Percentiles rank a stretch among this genome's conserved stretches.
Conservation (phyloP, 2,888 invertebrate genomes). For the Hedya salicella region DNA sequence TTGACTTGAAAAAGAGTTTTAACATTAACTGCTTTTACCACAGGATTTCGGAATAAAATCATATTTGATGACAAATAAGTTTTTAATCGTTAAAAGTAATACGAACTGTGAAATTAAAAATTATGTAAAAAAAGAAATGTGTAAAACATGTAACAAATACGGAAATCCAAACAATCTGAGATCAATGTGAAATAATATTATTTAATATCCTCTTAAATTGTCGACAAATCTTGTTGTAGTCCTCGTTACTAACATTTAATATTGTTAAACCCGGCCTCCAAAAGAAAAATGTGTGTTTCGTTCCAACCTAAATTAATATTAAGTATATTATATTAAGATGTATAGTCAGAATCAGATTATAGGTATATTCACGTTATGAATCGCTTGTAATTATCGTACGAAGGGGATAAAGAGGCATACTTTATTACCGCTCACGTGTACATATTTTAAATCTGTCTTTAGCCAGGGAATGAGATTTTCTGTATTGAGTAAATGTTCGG, state of each 20-base stretch:
- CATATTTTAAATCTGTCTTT: too few species aligned
- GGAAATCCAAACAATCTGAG: conserved; percentile 19
- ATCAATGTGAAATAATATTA: conserved; percentile 20
- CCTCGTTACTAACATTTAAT: conserved; percentile 27
- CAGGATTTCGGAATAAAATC: not conserved
- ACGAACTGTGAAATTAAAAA: not conserved
- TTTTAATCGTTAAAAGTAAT: not conserved
- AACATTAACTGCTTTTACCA: not conserved
- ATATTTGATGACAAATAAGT: not conserved
- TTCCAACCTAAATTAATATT: conserved; percentile 5
- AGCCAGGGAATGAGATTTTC: too few species aligned
- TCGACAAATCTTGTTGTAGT: conserved; percentile 4
- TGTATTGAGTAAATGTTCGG: too few species aligned
- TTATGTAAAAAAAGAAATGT: too few species aligned
- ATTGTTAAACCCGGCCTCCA: conserved; percentile 30
- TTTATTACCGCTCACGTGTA: too few species aligned
- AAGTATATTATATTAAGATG: not conserved
- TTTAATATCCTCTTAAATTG: conserved; percentile 14
- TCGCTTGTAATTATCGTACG: too few species aligned
- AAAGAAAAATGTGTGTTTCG: not conserved
- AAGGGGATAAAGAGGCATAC: too few species aligned
- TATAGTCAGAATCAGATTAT: not conserved
- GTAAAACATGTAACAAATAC: not conserved
- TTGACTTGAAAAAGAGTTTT: too few species aligned
- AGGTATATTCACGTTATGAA: too few species aligned